A percentile compares a stretch with the other conserved stretches of the same genome.
These are phyloP conservation scores for Eretmodus cyanostictus DNA, from an alignment of 2,113 vertebrate species.

Conservation along the genomic window DNA sequence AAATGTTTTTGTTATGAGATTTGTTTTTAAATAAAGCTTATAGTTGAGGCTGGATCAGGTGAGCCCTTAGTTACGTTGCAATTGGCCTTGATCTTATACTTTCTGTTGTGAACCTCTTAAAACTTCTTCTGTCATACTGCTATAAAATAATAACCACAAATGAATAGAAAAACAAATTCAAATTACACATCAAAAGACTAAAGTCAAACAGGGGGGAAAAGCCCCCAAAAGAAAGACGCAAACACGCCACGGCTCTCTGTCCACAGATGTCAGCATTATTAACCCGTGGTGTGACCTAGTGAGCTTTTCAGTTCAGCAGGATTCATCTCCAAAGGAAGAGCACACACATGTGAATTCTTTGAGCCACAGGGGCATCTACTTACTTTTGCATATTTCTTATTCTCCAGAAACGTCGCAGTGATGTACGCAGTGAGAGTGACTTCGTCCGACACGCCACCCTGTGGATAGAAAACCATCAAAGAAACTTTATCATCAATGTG, in stretches of 20 bases:
- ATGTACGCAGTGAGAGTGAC: constrained; percentile 77
- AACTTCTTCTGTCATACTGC: background rate
- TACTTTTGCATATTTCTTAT: constrained; percentile 46
- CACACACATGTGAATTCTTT: rapidly evolving
- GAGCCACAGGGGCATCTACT: background rate
- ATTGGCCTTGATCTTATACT: background rate
- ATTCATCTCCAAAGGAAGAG: background rate
- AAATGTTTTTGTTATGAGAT: background rate
- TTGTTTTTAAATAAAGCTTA: background rate
- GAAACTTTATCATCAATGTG: background rate
- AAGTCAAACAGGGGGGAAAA: background rate
- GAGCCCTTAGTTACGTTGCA: background rate
- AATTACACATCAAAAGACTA: background rate
- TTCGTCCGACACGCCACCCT: constrained; percentile 78
- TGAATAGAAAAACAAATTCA: background rate
- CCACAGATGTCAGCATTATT: background rate
- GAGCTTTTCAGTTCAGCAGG: background rate
- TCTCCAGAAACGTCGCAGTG: constrained; percentile 68
- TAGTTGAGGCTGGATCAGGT: background rate
- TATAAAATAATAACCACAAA: background rate
- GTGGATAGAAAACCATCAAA: background rate
- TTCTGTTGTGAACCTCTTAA: background rate
- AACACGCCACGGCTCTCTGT: background rate
- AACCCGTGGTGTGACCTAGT: background rate
- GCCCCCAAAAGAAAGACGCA: background rate